Evolutionary conservation across 1,140 invertebrate genomes (phyloP), one percentile per base, ranked within the genome.

Genomic region (Dinoponera quadriceps): DNA sequence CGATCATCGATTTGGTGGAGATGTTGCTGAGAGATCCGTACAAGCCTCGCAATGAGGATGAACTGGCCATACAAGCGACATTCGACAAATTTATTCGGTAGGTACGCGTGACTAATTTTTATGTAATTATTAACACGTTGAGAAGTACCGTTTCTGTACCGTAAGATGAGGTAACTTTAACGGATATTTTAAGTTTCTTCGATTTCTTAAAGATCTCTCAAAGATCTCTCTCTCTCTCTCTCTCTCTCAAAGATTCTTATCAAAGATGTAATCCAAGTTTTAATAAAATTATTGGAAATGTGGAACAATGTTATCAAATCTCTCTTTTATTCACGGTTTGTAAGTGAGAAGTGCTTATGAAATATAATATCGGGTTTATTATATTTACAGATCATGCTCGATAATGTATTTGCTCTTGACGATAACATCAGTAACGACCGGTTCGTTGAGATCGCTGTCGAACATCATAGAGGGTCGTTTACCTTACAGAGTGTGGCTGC

Each of bases 51-150:
- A 16, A 62, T 7, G 22, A 59, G 18, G 68, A 73, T 2, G 80
- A 82, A 51, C 18, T 44, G 2, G 18, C 4, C 1, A 82, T 82
- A 60, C 69, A 73, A 60, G 38, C 13, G 9, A 60, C 62, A 72
- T 82, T 82, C 38, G 48, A 82, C 25, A 14, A 22, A 2, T 82
- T 82, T 63, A 82, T 82, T 48, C 74, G 29, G 80, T 82, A 5
- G 18, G 54, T 14, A 4, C 55, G 16, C 11, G 3, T 38, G 54
- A 44, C 7, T 44, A 44, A 44, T 44, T 44, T 44, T 9, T 11
- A 44, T 9, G 7, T 9, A n/a, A n/a, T n/a, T n/a, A n/a, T n/a
- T n/a, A n/a, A n/a, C n/a, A n/a, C n/a, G n/a, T n/a, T n/a, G n/a
- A n/a, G n/a, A n/a, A n/a, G n/a, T n/a, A n/a, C n/a, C n/a, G n/a